A percentile compares a stretch with the other conserved stretches of the same genome.
Evolutionary conservation across 2,888 invertebrate species (phyloP).

Genomic region (Spisula solida): DNA sequence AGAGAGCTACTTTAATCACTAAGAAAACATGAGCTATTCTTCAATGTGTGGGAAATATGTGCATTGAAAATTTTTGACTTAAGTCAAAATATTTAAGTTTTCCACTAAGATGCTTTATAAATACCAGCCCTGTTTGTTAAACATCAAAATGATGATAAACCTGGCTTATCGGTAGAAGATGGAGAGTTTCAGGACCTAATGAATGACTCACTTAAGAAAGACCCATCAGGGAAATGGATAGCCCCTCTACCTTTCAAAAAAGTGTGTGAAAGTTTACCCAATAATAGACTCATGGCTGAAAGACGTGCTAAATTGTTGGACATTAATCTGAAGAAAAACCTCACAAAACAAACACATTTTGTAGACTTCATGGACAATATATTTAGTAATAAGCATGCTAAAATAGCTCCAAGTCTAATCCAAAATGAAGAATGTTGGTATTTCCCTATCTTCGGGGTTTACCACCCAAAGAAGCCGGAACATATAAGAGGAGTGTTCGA

Average conservation of each 20-base stretch:
- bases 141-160: slow-evolving; percentile 32
- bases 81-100: too few species aligned
- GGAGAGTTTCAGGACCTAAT: slow-evolving; percentile 36
- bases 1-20: too few species aligned
- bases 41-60: too few species aligned
- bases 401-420: slow-evolving; percentile 47
- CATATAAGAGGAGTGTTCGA: too few species aligned
- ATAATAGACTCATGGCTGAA: slow-evolving; percentile 39
- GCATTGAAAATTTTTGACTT: too few species aligned
- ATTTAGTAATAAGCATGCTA: slow-evolving; percentile 49
- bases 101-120: too few species aligned
- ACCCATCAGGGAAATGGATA: slow-evolving; percentile 30
- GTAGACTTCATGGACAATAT: slow-evolving; percentile 54
- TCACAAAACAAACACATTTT: slow-evolving; percentile 47
- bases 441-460: not conserved
- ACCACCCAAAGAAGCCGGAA: too few species aligned
- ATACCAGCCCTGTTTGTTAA: too few species aligned
- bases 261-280: slow-evolving; percentile 41
- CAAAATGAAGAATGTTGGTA: slow-evolving; percentile 53
- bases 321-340: slow-evolving; percentile 32
- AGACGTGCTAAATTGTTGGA: slow-evolving; percentile 44
- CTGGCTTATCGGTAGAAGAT: slow-evolving; percentile 44
- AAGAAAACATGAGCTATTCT: too few species aligned
- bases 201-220: slow-evolving; percentile 1
- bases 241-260: slow-evolving; percentile 44